Percentiles rank a stretch among this genome's conserved stretches.
Conservation (phyloP, 2,113 vertebrate genomes). For the Amphiprion ocellaris region DNA sequence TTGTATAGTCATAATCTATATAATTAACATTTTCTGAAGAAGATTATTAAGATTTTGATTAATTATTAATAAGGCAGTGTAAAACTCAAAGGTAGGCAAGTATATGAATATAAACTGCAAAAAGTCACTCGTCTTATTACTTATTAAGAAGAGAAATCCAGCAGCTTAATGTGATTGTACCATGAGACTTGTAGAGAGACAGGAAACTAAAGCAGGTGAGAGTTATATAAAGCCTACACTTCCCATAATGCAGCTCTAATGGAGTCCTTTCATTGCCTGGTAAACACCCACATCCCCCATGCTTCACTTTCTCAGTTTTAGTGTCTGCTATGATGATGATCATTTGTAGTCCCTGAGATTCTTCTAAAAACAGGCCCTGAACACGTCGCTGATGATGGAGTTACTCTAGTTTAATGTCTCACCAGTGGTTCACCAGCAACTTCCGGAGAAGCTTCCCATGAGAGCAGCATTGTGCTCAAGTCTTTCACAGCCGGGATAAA, state of each 20-base stretch:
- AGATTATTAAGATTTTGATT: too few relatives aligned
- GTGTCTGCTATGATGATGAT: background rate
- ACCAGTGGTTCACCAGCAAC: constrained; percentile 42
- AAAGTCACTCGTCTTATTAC: too few relatives aligned
- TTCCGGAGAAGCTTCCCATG: constrained; percentile 76
- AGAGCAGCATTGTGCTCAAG: background rate
- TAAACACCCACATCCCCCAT: background rate
- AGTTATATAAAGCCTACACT: background rate
- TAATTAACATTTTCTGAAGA: too few relatives aligned
- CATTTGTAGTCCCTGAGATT: too few relatives aligned
- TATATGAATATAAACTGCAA: background rate
- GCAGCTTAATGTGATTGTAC: too few relatives aligned
- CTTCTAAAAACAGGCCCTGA: background rate
- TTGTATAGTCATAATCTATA: too few relatives aligned
- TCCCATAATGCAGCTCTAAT: background rate
- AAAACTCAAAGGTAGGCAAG: background rate
- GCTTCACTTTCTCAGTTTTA: background rate
- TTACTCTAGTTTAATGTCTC: constrained; percentile 24
- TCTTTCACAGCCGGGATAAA: constrained; percentile 45
- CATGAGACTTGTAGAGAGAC: too few relatives aligned
- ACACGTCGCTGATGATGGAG: background rate
- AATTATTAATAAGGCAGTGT: background rate
- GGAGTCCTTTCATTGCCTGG: background rate
- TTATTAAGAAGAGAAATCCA: too few relatives aligned
- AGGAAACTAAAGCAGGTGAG: background rate